Evolutionary conservation across 2,113 vertebrate species (phyloP).

Genomic region (Mastomys natalensis): DNA sequence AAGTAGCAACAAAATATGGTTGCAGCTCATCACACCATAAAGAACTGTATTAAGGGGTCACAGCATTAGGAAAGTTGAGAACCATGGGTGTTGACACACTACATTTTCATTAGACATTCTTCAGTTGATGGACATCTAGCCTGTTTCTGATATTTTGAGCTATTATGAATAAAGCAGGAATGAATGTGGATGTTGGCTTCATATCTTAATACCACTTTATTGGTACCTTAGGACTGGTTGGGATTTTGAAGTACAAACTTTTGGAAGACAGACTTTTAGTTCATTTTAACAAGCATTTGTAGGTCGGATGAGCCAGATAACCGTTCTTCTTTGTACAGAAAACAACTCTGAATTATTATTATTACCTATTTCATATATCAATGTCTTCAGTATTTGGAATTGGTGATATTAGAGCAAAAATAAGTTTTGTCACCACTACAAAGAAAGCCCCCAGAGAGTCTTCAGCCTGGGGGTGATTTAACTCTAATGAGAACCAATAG

Average conservation of each 20-base stretch:
- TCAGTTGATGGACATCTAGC: background rate
- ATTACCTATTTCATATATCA: conserved; percentile 37
- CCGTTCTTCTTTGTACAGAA: background rate
- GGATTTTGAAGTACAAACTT: background rate
- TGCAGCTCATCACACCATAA: background rate
- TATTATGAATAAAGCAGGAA: background rate
- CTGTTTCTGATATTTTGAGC: background rate
- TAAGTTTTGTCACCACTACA: background rate
- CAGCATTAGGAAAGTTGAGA: background rate
- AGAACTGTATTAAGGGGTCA: background rate
- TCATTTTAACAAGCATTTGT: background rate
- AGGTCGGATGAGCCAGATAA: background rate
- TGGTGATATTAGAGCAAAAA: conserved; percentile 50
- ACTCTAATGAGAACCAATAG: conserved; percentile 48
- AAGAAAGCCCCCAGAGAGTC: background rate
- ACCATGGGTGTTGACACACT: background rate
- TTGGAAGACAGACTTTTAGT: background rate
- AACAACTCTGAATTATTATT: background rate
- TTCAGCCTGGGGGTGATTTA: background rate
- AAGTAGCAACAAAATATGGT: background rate
- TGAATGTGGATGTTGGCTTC: background rate
- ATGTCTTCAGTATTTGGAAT: conserved; percentile 20
- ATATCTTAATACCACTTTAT: background rate
- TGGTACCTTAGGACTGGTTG: background rate
- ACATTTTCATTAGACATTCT: background rate